phyloP scores from a whole-genome alignment of 2,888 invertebrate species.

The Lasioglossum pauxillum region DNA sequence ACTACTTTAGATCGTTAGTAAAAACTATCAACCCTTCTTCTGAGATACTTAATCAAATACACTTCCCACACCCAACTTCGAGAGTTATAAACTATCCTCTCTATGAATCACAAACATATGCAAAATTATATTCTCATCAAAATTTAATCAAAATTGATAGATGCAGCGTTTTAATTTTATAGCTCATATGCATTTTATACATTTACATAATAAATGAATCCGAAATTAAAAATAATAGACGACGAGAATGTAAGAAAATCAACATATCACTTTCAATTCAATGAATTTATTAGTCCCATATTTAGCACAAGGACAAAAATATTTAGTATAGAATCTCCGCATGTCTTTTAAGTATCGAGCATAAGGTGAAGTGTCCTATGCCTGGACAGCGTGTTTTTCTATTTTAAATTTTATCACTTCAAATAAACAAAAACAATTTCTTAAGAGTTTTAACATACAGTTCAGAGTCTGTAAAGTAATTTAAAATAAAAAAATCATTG shows the following conservation, averaged over 20 bases:
- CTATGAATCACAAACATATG: neutral
- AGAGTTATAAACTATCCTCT: neutral
- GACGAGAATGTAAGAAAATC: neutral
- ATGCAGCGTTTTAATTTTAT: neutral
- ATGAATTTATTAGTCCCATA: neutral
- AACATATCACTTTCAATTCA: neutral
- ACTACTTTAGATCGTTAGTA: neutral
- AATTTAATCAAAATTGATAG: neutral
- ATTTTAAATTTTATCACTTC: too few species aligned
- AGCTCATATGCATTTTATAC: neutral
- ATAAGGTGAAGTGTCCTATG: too few species aligned
- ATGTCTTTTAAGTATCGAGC: too few species aligned
- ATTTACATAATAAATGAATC: neutral
- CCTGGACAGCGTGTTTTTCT: too few species aligned
- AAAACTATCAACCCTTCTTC: neutral
- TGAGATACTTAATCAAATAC: neutral
- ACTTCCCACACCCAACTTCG: neutral
- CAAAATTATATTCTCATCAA: neutral
- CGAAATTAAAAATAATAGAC: neutral
- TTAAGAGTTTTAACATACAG: too few species aligned
- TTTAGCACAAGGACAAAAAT: neutral
- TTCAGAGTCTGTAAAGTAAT: too few species aligned
- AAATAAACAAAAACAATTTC: too few species aligned
- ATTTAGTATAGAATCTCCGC: neutral
- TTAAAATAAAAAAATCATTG: too few species aligned